Base-by-base conservation (phyloP, 2,797 vertebrate species). In the Sarcoramphus papa region DNA sequence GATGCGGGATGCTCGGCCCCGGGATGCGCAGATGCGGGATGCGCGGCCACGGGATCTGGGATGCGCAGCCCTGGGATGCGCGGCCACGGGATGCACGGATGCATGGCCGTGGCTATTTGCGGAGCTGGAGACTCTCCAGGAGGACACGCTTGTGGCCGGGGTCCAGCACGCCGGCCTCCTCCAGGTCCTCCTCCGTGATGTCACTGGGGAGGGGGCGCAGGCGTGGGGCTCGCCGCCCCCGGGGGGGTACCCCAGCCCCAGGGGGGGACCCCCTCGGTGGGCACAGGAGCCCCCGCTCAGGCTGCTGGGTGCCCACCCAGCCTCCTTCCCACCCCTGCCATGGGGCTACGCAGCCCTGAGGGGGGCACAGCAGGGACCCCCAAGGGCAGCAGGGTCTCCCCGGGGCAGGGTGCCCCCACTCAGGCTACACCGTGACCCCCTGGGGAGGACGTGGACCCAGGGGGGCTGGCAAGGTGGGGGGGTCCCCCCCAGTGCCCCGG, bases 181-280 rank as follows among this genome's bases (percentile, higher is more conserved):
- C 99, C 95, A 99, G 96, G 97, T 99, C 99, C 89, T 99, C 99
- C 94, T 99, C 99, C 0, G 99, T 99, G 97, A 99, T 99, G 97
- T 99, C 99, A 93, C 99, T 99, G 98, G 78, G 20, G 74, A 59
- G 12, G 30, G 64, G 56, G 6, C 28, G 88, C 17, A 85, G 59
- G 22, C 1, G 4, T 64, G n/a, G 37, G 37, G 20, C 12, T 63
- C 31, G 20, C 64, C 41, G 17, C 13, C 7, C n/a, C 27, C 0
- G 10, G 1, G 14, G 13, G 21, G 48, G 21, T 14, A 51, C 75
- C 30, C 48, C 15, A n/a, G 31, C 22, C 20, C 7, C 8, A 4
- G 30, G 27, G 64, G 5, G 14, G 11, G 9, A 31, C 37, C 45
- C 31, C 24, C 21, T 3, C 0, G 9, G 10, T 3, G 51, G 3